phyloP scores from a whole-genome alignment of 1,140 invertebrate genomes.

The Catajapyx aquilonaris region DNA sequence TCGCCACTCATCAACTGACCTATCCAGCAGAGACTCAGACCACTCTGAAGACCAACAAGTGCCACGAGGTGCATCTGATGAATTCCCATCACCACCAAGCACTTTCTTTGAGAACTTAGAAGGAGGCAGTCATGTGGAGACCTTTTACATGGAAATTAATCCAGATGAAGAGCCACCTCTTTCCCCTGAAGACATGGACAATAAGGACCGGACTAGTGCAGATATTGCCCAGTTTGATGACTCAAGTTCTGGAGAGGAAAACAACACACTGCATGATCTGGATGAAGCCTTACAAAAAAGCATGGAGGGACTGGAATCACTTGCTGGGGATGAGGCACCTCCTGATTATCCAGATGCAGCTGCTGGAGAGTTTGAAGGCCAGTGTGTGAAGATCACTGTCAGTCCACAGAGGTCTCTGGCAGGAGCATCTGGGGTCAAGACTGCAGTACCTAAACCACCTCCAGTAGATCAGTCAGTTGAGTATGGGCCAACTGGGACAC shows the following conservation, averaged over 20 bases:
- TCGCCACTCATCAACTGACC: neutral
- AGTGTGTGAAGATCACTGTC: neutral
- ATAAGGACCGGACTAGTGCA: neutral
- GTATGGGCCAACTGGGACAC: neutral
- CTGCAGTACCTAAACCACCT: too few relatives aligned
- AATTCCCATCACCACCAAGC: slow-evolving; percentile 12
- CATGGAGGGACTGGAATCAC: neutral
- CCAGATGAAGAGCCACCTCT: slow-evolving; percentile 30
- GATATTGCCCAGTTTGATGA: slow-evolving; percentile 1
- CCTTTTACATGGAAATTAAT: slow-evolving; percentile 55
- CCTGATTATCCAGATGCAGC: neutral
- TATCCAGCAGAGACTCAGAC: slow-evolving; percentile 8
- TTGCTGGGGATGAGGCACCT: neutral
- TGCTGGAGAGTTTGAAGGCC: neutral
- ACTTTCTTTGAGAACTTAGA: slow-evolving; percentile 12
- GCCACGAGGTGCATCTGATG: slow-evolving; percentile 36
- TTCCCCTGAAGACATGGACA: neutral
- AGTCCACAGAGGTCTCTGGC: neutral
- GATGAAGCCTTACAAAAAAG: slow-evolving; percentile 11
- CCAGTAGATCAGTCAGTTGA: neutral
- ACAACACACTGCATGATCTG: slow-evolving; percentile 20
- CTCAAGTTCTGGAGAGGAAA: slow-evolving; percentile 11
- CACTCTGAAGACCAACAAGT: slow-evolving; percentile 36
- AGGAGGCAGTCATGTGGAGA: slow-evolving; percentile 57
- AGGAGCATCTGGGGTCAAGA: neutral